phyloP scores from a whole-genome alignment of 2,113 vertebrate genomes.

The Calypte anna region DNA sequence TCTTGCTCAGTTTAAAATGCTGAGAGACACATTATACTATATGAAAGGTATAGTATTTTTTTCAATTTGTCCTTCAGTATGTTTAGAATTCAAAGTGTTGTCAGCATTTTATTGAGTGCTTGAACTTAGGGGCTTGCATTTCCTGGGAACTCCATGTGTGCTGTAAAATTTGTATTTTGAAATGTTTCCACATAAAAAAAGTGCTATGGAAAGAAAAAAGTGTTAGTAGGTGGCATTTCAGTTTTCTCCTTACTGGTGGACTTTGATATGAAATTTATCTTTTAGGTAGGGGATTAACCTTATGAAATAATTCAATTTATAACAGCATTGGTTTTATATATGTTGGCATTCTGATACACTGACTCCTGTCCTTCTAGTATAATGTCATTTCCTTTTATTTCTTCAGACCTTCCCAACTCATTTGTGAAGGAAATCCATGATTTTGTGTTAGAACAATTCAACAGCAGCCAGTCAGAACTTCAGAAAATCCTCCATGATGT shows the following conservation, averaged over 20 bases:
- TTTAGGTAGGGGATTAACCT: background rate
- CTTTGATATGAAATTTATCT: background rate
- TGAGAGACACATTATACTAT: conserved; percentile 92
- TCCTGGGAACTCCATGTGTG: background rate
- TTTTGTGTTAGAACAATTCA: conserved; percentile 97
- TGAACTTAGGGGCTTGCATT: background rate
- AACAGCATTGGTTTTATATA: background rate
- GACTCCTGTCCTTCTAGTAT: background rate
- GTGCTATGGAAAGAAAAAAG: background rate
- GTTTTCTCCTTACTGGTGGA: background rate
- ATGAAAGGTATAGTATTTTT: conserved; percentile 84
- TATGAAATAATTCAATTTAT: background rate
- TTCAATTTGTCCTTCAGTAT: background rate
- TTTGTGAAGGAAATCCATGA: conserved; percentile 96
- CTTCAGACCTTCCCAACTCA: conserved; percentile 82
- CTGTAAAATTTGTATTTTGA: background rate
- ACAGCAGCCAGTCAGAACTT: conserved; percentile 91
- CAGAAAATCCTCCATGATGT: conserved; percentile 92
- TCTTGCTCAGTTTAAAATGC: conserved; percentile 96
- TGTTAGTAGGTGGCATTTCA: background rate
- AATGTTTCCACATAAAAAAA: background rate
- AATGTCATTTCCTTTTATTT: background rate
- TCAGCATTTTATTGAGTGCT: background rate
- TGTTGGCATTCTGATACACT: background rate
- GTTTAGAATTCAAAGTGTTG: background rate